Evolutionary conservation across 2,797 vertebrate species (phyloP).

Genomic region (Syngnathus rostellatus): DNA sequence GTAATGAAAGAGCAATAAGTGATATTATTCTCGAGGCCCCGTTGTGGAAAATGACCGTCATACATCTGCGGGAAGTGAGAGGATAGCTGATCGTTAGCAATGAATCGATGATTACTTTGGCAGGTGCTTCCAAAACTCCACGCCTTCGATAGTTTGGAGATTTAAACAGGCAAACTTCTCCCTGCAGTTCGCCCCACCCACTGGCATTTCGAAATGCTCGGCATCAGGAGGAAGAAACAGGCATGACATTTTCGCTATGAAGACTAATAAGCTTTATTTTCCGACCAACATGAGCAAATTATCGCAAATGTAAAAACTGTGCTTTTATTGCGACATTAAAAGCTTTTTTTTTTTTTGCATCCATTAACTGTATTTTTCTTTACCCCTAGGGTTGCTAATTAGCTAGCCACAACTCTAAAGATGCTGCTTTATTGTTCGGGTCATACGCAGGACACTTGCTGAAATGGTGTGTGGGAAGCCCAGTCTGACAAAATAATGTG

Average conservation of each 20-base stretch:
- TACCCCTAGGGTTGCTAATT: constrained; percentile 30
- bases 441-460: constrained; percentile 25
- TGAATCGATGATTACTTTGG: constrained; percentile 36
- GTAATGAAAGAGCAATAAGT: constrained; percentile 28
- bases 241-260: constrained; percentile 20
- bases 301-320: constrained; percentile 38
- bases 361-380: constrained; percentile 19
- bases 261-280: constrained; percentile 28
- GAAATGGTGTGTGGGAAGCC: not conserved
- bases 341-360: constrained; percentile 23
- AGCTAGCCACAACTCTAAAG: constrained; percentile 14
- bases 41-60: constrained; percentile 34
- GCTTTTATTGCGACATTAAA: constrained; percentile 39
- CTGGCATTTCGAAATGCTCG: constrained; percentile 18
- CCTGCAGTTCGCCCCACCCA: not conserved
- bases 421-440: constrained; percentile 31
- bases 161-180: not conserved
- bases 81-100: constrained; percentile 32
- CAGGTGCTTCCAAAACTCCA: constrained; percentile 24
- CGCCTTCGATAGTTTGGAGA: not conserved
- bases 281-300: constrained; percentile 17
- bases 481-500: not conserved
- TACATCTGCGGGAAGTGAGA: constrained; percentile 39
- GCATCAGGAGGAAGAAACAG: not conserved
- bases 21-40: constrained; percentile 26